Conservation (phyloP, 2,888 invertebrate genomes). For the Anorthoa munda region DNA sequence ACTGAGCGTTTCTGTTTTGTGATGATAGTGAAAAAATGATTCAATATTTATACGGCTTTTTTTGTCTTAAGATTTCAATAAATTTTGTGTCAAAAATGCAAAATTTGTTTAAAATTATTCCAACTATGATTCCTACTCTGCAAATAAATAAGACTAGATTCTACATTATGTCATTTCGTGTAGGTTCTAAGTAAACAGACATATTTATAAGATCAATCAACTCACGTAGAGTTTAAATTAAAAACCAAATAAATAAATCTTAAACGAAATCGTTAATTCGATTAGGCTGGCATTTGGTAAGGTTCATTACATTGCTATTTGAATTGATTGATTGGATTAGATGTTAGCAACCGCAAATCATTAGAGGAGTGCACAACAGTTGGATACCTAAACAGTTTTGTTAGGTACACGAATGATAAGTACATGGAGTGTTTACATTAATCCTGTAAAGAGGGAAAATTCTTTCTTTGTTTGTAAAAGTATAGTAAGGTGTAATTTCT, state of each 20-base stretch:
- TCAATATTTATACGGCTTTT: neutral
- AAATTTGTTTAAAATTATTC: neutral
- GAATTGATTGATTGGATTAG: conserved; percentile 39
- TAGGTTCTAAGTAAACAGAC: conserved; percentile 12
- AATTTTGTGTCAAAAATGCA: neutral
- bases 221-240: conserved; percentile 25
- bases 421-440: conserved; percentile 18
- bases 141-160: neutral
- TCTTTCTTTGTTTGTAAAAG: too few relatives aligned
- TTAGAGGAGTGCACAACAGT: conserved; percentile 28
- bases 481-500: too few relatives aligned
- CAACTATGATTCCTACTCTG: neutral
- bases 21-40: neutral
- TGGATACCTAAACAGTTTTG: conserved; percentile 5
- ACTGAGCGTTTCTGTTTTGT: neutral
- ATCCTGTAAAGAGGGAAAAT: neutral
- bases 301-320: conserved; percentile 33
- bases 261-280: conserved; percentile 37
- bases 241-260: conserved; percentile 38
- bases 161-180: neutral
- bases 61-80: neutral
- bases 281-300: conserved; percentile 35
- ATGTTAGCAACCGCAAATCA: conserved; percentile 45
- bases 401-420: conserved; percentile 9
- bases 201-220: conserved; percentile 26